Conservation (phyloP, 2,113 vertebrate species). For the Myxocyprinus asiaticus region DNA sequence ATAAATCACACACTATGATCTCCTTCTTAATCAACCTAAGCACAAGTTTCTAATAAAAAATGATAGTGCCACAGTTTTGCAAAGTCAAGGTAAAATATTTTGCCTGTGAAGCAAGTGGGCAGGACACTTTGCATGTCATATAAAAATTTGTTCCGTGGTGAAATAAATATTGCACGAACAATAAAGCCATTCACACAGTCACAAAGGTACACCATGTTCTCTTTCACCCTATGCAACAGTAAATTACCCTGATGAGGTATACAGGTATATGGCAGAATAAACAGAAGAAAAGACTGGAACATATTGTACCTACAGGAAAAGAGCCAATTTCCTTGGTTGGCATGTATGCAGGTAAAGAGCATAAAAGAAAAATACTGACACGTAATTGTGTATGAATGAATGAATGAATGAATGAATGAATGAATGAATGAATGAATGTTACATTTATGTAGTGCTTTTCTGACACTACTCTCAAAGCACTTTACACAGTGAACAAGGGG, state of each 20-base stretch:
- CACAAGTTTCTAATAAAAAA: slow-evolving; percentile 66
- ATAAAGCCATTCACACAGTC: slow-evolving; percentile 68
- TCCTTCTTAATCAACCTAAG: slow-evolving; percentile 68
- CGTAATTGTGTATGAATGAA: neutral
- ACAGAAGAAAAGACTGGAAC: slow-evolving; percentile 27
- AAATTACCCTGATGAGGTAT: slow-evolving; percentile 43
- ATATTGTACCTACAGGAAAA: slow-evolving; percentile 30
- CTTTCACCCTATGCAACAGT: slow-evolving; percentile 32
- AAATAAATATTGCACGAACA: slow-evolving; percentile 65
- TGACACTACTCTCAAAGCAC: no score
- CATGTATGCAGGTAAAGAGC: neutral
- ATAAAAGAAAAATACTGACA: slow-evolving; percentile 3
- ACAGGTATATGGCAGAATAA: neutral
- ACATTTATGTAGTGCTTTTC: no score
- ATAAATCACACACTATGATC: slow-evolving; percentile 64
- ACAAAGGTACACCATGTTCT: slow-evolving; percentile 61
- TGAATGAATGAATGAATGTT: no score
- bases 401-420: no score
- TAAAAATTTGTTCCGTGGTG: slow-evolving; percentile 65
- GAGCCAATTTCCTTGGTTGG: slow-evolving; percentile 7
- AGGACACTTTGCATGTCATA: slow-evolving; percentile 73
- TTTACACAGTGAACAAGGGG: no score
- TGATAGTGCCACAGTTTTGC: slow-evolving; percentile 61
- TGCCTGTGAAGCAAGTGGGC: slow-evolving; percentile 57
- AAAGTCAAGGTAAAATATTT: slow-evolving; percentile 72